These are phyloP conservation scores for Aphidoletes aphidimyza DNA, from an alignment of 2,888 invertebrate species.

Conservation along the genomic window DNA sequence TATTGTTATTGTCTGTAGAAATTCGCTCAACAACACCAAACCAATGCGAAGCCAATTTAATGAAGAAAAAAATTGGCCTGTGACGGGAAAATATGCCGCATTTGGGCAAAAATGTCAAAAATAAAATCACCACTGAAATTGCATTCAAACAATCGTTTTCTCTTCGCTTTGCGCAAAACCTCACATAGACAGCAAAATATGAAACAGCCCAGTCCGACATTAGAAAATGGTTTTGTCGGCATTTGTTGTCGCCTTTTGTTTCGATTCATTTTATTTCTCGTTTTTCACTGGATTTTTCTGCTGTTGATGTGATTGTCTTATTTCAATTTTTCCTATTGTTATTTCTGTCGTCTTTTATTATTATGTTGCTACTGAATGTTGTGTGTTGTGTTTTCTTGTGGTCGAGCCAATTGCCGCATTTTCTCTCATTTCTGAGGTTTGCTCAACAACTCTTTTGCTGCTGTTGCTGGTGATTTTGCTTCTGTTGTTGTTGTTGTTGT, in stretches of 20 bases:
- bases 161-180: not conserved
- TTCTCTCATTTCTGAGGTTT: constrained; percentile 24
- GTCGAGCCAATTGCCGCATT: not conserved
- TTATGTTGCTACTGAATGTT: constrained; percentile 48
- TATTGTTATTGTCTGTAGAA: not conserved
- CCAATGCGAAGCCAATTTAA: constrained; percentile 26
- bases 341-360: not conserved
- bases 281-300: not conserved
- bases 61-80: too few species aligned
- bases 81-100: not conserved
- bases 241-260: not conserved
- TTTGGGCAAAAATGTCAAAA: not conserved
- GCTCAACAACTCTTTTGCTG: not conserved
- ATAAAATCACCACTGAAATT: not conserved
- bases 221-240: constrained; percentile 44
- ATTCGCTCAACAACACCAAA: too few species aligned
- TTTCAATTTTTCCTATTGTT: constrained; percentile 42
- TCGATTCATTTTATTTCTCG: not conserved
- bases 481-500: not conserved
- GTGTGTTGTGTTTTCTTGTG: constrained; percentile 47
- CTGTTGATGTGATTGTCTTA: constrained; percentile 19
- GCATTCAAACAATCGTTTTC: not conserved
- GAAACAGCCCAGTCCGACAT: not conserved
- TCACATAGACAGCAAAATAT: not conserved
- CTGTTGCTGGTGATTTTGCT: not conserved